phyloP scores from a whole-genome alignment of 2,113 vertebrate genomes.

The Symphodus melops region DNA sequence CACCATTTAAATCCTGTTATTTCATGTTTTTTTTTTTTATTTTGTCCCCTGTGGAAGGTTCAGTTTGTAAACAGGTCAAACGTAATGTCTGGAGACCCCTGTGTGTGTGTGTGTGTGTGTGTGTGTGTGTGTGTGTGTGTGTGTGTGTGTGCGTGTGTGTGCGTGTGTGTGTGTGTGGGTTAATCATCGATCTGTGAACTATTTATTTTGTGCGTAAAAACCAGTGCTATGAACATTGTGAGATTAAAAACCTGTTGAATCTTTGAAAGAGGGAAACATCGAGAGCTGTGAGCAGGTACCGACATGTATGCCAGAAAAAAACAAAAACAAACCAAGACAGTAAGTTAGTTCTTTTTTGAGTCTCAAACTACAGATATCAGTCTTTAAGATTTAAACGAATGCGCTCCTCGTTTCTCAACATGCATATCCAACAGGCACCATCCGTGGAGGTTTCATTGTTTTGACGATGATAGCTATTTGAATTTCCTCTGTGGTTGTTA shows the following conservation, averaged over 20 bases:
- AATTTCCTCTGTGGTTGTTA: not conserved
- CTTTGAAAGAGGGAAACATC: constrained; percentile 2
- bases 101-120: not conserved
- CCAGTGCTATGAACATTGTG: not conserved
- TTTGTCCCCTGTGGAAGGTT: constrained; percentile 11
- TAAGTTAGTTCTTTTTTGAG: too few relatives aligned
- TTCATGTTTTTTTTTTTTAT: constrained; percentile 38
- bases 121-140: too few relatives aligned
- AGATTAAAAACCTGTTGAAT: constrained; percentile 25
- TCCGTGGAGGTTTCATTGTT: not conserved
- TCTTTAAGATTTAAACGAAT: too few relatives aligned
- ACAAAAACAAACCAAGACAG: not conserved
- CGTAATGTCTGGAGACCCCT: not conserved
- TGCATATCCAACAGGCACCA: not conserved
- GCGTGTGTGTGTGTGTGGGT: too few relatives aligned
- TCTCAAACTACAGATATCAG: too few relatives aligned
- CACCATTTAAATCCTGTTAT: constrained; percentile 25
- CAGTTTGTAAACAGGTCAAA: not conserved
- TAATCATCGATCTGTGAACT: constrained; percentile 12
- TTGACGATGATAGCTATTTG: not conserved
- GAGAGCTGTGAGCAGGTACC: constrained; percentile 1
- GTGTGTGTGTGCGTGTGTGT: too few relatives aligned
- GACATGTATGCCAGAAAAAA: not conserved
- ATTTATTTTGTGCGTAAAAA: constrained; percentile 30
- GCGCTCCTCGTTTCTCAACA: constrained; percentile 2